These are phyloP conservation scores for Pseudomyrmex concolor DNA, from an alignment of 1,140 invertebrate species.

Conservation along the genomic window DNA sequence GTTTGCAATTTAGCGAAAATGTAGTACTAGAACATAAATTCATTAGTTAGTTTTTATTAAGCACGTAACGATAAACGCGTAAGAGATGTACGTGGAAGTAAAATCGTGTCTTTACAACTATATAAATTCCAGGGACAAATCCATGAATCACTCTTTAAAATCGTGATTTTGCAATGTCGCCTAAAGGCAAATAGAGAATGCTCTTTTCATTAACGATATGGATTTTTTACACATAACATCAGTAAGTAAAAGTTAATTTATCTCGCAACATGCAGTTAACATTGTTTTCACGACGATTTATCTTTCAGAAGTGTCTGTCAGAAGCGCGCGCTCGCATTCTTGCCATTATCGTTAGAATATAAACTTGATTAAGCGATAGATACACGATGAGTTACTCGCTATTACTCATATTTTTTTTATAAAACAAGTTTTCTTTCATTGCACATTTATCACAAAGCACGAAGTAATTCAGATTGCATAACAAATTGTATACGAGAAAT, in stretches of 20 bases:
- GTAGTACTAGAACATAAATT: no score
- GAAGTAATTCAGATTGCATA: conserved; percentile 34
- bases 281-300: conserved; percentile 12
- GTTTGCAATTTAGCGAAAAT: no score
- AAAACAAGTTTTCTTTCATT: conserved; percentile 7
- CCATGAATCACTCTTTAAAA: conserved; percentile 7
- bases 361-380: conserved; percentile 38
- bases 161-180: not conserved
- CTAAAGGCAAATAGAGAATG: no score
- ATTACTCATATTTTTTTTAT: conserved; percentile 37
- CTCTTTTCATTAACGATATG: conserved; percentile 20
- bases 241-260: conserved; percentile 32
- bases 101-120: not conserved
- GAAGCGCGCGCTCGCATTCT: not conserved
- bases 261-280: not conserved
- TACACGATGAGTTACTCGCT: conserved; percentile 19
- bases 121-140: not conserved
- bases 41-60: not conserved
- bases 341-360: conserved; percentile 29
- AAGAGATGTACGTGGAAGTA: not conserved
- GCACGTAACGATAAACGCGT: not conserved
- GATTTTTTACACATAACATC: not conserved
- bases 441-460: conserved; percentile 17
- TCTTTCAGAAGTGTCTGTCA: not conserved
- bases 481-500: conserved; percentile 56